These are phyloP conservation scores for Nannospalax galili DNA, from an alignment of 2,113 vertebrate species.

Conservation along the genomic window DNA sequence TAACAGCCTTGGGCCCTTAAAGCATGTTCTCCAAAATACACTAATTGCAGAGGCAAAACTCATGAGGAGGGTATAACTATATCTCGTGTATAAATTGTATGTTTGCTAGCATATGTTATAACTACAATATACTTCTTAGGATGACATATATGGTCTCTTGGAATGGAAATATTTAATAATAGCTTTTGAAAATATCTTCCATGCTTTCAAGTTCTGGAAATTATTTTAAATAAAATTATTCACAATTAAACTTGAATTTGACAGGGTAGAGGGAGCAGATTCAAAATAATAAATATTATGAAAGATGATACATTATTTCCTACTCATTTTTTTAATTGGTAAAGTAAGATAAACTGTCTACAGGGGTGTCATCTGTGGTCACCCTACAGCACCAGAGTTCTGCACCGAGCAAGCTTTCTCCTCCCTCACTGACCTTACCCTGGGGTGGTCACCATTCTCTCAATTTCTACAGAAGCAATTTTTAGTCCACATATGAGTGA, in stretches of 20 bases:
- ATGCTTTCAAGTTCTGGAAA: background rate
- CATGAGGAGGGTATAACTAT: background rate
- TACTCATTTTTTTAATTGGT: background rate
- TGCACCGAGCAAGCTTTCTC: background rate
- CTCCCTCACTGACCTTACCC: background rate
- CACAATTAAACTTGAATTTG: slow-evolving; percentile 21
- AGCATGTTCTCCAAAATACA: background rate
- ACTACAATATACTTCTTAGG: background rate
- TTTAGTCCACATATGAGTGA: background rate
- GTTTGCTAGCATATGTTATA: background rate
- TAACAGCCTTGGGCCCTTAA: background rate
- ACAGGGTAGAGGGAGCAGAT: background rate
- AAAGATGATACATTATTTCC: slow-evolving; percentile 1
- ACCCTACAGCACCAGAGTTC: background rate
- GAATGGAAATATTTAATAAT: background rate
- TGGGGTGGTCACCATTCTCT: background rate
- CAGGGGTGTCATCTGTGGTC: too few species aligned
- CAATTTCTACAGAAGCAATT: background rate
- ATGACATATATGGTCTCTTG: background rate
- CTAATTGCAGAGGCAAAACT: background rate
- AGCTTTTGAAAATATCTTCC: background rate
- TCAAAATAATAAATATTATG: slow-evolving; percentile 27
- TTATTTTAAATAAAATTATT: slow-evolving; percentile 28
- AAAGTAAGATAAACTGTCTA: background rate
- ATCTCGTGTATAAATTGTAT: background rate